phyloP scores from a whole-genome alignment of 1,140 invertebrate genomes.

The Eupristina koningsbergeri region DNA sequence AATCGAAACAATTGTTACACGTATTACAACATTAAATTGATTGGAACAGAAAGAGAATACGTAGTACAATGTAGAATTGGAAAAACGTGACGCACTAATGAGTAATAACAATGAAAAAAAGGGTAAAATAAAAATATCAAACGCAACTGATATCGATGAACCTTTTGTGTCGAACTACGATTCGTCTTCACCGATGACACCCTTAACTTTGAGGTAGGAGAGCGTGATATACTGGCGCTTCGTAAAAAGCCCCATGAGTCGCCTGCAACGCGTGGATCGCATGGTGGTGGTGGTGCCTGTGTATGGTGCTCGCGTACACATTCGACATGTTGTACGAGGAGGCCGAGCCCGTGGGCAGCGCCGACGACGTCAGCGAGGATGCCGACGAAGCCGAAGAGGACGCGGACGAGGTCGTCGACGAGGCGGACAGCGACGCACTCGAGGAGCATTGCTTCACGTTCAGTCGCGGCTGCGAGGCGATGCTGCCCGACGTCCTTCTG shows the following conservation, averaged over 20 bases:
- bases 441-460: constrained; percentile 40
- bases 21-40: neutral
- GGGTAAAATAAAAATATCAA: neutral
- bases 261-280: constrained; percentile 22
- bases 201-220: constrained; percentile 65
- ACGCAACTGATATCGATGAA: constrained; percentile 8
- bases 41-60: neutral
- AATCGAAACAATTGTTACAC: constrained; percentile 2
- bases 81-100: neutral
- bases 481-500: constrained; percentile 38
- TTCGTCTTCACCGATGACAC: neutral
- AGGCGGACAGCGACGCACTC: neutral
- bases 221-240: constrained; percentile 65
- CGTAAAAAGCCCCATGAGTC: constrained; percentile 59
- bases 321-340: constrained; percentile 53
- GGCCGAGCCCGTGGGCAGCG: constrained; percentile 40
- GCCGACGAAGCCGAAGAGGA: constrained; percentile 36
- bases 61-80: neutral
- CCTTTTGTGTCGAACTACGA: neutral
- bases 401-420: constrained; percentile 27
- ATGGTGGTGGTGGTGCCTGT: constrained; percentile 59
- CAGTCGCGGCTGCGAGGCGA: constrained; percentile 45
- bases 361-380: constrained; percentile 16
- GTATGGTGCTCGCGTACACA: constrained; percentile 64
- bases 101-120: constrained; percentile 12